phyloP scores from a whole-genome alignment of 2,113 vertebrate species.

The Clupea harengus region DNA sequence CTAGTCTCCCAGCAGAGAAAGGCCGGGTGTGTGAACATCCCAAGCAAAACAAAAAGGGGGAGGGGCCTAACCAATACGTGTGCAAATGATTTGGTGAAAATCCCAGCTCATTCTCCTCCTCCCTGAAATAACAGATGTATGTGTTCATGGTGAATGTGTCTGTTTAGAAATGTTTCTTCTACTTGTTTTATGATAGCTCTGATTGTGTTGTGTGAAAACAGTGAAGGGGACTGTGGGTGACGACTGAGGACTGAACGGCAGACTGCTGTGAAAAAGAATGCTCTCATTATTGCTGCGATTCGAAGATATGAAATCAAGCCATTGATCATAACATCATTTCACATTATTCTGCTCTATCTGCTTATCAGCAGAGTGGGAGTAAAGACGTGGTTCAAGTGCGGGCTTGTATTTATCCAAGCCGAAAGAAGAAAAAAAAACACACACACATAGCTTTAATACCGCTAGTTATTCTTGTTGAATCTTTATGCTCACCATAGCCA shows the following conservation, averaged over 20 bases:
- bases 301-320: background rate
- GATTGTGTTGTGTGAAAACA: background rate
- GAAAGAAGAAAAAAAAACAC: background rate
- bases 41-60: background rate
- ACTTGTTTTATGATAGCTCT: background rate
- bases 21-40: background rate
- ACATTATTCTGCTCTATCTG: background rate
- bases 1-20: background rate
- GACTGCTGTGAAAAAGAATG: background rate
- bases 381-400: background rate
- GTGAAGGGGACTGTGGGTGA: background rate
- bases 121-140: background rate
- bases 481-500: background rate
- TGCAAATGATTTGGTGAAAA: slow-evolving; percentile 4
- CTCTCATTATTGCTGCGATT: background rate
- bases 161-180: background rate
- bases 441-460: background rate
- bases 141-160: background rate
- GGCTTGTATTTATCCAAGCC: background rate
- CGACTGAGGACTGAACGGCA: background rate
- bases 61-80: background rate
- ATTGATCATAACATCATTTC: slow-evolving; percentile 12
- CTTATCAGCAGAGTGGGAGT: background rate
- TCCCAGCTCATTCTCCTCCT: background rate
- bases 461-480: background rate